Conservation (phyloP, 2,113 vertebrate species). For the Colistium nudipinnis region DNA sequence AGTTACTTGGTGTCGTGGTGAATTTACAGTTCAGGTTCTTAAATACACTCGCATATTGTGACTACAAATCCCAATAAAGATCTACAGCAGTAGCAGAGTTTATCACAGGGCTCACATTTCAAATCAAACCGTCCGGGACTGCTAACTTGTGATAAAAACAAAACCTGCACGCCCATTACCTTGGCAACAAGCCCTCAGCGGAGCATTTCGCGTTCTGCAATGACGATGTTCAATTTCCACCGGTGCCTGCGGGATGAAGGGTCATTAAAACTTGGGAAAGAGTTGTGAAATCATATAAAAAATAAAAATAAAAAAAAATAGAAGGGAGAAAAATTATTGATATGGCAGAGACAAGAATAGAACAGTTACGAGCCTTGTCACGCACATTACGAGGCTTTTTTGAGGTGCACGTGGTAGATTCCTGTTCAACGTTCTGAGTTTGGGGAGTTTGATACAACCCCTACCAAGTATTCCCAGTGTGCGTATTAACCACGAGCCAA, state of each 20-base stretch:
- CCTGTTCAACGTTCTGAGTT: too few species aligned
- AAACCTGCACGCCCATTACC: constrained; percentile 31
- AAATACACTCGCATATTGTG: too few species aligned
- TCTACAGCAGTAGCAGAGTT: constrained; percentile 12
- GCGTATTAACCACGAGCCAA: too few species aligned
- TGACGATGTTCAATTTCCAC: constrained; percentile 35
- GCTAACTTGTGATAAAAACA: constrained; percentile 33
- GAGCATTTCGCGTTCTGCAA: constrained; percentile 21
- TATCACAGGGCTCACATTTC: constrained; percentile 10
- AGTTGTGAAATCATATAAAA: background rate
- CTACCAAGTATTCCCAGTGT: too few species aligned
- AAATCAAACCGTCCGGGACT: constrained; percentile 24
- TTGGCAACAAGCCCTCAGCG: constrained; percentile 44
- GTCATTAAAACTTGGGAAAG: constrained; percentile 13
- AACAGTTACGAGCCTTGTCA: too few species aligned
- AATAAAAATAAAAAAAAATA: background rate
- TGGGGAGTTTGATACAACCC: background rate
- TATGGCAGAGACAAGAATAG: background rate
- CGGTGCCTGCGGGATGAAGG: constrained; percentile 22
- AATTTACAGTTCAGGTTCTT: too few species aligned
- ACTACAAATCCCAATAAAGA: constrained; percentile 30
- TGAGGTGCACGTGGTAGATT: too few species aligned
- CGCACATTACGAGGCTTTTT: too few species aligned
- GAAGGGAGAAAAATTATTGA: background rate
- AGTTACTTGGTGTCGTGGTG: too few species aligned